Evolutionary conservation across 2,888 invertebrate genomes (phyloP).

Genomic region (Sturmia bella): DNA sequence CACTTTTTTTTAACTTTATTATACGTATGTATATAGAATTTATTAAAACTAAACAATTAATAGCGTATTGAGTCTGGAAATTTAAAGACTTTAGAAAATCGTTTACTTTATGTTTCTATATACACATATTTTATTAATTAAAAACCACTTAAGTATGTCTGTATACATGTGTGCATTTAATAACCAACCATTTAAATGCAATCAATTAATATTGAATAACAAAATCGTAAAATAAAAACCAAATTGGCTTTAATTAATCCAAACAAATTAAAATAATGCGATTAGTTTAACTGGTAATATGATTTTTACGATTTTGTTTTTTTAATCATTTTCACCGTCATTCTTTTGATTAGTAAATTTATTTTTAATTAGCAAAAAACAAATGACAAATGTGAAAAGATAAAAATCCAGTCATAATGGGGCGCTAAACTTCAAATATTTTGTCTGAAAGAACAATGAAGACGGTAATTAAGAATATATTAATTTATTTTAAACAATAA

Average conservation of each 20-base stretch:
- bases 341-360: background rate
- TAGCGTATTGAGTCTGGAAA: no score
- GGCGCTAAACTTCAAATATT: conserved; percentile 51
- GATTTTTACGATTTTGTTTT: conserved; percentile 19
- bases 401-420: conserved; percentile 36
- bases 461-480: conserved; percentile 4
- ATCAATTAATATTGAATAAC: conserved; percentile 28
- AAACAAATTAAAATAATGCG: conserved; percentile 26
- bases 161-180: conserved; percentile 11
- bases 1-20: no score
- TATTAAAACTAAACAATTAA: no score
- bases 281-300: conserved; percentile 16
- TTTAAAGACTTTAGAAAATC: no score
- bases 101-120: no score
- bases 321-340: no score
- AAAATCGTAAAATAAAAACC: conserved; percentile 6
- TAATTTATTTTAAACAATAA: conserved; percentile 12
- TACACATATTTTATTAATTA: background rate
- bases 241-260: conserved; percentile 11
- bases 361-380: conserved; percentile 14
- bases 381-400: conserved; percentile 36
- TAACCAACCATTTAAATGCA: conserved; percentile 29
- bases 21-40: no score
- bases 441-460: background rate
- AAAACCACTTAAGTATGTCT: background rate